Conservation (phyloP, 2,113 vertebrate genomes). For the Prolemur simus region DNA sequence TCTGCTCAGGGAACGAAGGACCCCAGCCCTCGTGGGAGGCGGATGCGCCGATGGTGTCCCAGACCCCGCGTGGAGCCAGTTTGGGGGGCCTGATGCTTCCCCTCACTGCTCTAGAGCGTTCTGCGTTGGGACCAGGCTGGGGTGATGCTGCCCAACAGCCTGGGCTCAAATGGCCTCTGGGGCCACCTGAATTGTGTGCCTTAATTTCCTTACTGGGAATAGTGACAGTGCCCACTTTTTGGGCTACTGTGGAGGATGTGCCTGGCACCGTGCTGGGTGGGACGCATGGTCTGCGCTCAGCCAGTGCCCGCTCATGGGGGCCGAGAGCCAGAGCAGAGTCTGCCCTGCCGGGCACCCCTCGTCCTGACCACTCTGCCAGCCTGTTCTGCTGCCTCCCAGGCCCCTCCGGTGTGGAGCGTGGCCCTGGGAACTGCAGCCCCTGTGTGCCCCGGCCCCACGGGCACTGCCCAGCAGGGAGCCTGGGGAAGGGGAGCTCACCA, state of each 20-base stretch:
- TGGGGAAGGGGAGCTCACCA: neutral
- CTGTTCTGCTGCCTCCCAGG: neutral
- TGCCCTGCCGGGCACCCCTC: too few relatives aligned
- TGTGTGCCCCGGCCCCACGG: rapidly evolving
- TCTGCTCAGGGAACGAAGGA: neutral
- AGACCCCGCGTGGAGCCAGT: neutral
- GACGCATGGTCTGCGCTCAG: rapidly evolving
- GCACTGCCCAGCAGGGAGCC: neutral
- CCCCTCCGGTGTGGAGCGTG: rapidly evolving
- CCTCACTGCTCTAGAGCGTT: neutral
- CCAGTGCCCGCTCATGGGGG: rapidly evolving
- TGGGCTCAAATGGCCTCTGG: neutral
- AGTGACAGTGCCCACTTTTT: rapidly evolving
- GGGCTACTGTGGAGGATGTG: rapidly evolving
- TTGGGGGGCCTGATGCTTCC: rapidly evolving
- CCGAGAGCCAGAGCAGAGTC: too few relatives aligned
- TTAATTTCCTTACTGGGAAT: rapidly evolving
- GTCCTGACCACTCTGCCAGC: neutral
- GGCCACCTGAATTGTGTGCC: neutral
- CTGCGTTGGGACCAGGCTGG: rapidly evolving
- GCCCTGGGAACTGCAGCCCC: neutral
- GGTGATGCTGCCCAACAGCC: rapidly evolving
- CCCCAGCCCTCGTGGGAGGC: neutral
- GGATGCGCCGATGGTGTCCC: rapidly evolving
- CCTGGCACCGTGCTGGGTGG: neutral